These are phyloP conservation scores for Drosophila willistoni DNA, from an alignment of 1,140 invertebrate species.

Conservation along the genomic window DNA sequence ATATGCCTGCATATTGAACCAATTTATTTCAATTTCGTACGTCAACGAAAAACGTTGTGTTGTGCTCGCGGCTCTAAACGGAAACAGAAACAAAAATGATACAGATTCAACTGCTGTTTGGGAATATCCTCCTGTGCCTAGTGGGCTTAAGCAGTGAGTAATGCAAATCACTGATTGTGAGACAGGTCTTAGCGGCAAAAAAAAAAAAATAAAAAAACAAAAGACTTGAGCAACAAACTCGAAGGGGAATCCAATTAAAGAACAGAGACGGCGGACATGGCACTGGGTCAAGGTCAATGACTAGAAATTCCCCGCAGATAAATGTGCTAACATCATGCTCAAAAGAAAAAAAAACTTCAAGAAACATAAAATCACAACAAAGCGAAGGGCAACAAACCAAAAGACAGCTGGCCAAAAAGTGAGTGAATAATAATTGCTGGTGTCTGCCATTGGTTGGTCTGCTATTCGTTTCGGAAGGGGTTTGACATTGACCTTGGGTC, in stretches of 20 bases:
- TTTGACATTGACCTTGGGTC: slow-evolving; percentile 49
- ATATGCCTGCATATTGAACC: slow-evolving; percentile 60
- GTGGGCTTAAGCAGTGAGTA: slow-evolving; percentile 52
- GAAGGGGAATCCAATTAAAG: slow-evolving; percentile 38
- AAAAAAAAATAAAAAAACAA: slow-evolving; percentile 48
- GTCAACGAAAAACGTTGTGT: slow-evolving; percentile 61
- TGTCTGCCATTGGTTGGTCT: slow-evolving; percentile 46
- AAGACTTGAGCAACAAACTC: slow-evolving; percentile 69
- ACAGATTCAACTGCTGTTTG: slow-evolving; percentile 29
- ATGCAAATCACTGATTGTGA: neutral
- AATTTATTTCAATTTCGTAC: slow-evolving; percentile 79
- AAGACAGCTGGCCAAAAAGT: slow-evolving; percentile 59
- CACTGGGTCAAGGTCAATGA: slow-evolving; percentile 67
- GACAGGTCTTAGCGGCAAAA: neutral
- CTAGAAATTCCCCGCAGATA: slow-evolving; percentile 67
- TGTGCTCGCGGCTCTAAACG: slow-evolving; percentile 29
- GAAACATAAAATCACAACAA: slow-evolving; percentile 21
- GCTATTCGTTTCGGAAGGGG: slow-evolving; percentile 12
- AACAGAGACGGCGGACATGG: slow-evolving; percentile 28
- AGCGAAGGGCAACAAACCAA: slow-evolving; percentile 77
- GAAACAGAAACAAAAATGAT: slow-evolving; percentile 12
- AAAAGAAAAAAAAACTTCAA: neutral
- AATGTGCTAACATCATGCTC: slow-evolving; percentile 58
- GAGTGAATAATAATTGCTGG: slow-evolving; percentile 75
- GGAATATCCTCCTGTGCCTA: slow-evolving; percentile 16